Base-by-base conservation (phyloP, 1,140 invertebrate species). In the Samia ricini region DNA sequence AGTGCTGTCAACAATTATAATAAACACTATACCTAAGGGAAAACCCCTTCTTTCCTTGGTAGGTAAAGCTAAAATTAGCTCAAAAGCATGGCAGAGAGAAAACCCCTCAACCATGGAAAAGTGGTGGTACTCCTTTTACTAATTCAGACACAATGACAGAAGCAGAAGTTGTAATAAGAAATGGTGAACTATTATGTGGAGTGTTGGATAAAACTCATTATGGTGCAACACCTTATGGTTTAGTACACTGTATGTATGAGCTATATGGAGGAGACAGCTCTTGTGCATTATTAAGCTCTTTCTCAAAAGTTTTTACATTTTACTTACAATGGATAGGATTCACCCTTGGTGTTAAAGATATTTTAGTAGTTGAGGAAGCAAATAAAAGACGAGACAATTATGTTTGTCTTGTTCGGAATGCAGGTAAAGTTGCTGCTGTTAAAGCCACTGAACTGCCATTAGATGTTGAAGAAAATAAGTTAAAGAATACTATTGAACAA, bases 191-290 rank as follows among this genome's bases (percentile, higher is more conserved):
- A 7, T 79, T 99, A 0, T 94, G 92, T 73, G 99, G 99, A 4
- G 95, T 99, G n/a, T 91, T 99, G 36, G 99, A 99, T 89, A 99
- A 99, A 90, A 95, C 94, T 26, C 98, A 99, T 81, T 98, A 97
- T 89, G 99, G 99, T 19, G 95, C 98, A 0, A 98, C 98, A 0
- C 94, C 96, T 3, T 99, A 96, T 88, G 97, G 98, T 73, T 92
- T 99, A 10, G 94, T 99, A 18, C 98, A 99, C 82, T 95, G 95
- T 69, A 94, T 98, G 85, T 98, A 96, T 89, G 98, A 99, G 91
- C 83, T 99, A 7, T 99, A 99, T 91, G 98, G 99, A 4, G 97
- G 96, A 23, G 88, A 92, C 52, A 94, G 94, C 63, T 97, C 98
- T 1, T 94, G 94, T 26, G 91, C 93, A 33, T 83, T 99, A 33